Conservation (phyloP, 2,797 vertebrate genomes). For the Coreius guichenoti region DNA sequence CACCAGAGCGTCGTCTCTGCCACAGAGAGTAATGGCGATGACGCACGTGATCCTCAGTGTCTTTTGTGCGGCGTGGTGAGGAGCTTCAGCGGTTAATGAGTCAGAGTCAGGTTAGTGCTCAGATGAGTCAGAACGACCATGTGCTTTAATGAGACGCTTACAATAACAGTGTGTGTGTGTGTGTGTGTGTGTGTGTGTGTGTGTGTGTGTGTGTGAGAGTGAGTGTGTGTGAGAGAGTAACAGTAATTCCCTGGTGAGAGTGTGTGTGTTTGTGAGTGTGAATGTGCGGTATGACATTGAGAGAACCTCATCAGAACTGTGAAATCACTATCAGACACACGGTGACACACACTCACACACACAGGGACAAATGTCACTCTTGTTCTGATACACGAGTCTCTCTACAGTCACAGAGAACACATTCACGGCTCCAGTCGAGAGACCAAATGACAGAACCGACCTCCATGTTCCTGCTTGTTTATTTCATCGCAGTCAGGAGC, state of each 20-base stretch:
- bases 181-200: no score
- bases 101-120: no score
- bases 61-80: neutral
- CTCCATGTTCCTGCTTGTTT: neutral
- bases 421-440: neutral
- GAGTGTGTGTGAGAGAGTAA: slow-evolving; percentile 16
- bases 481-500: neutral
- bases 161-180: neutral
- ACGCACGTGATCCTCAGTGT: neutral
- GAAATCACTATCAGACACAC: slow-evolving; percentile 30
- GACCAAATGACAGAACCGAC: neutral
- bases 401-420: neutral
- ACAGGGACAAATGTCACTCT: neutral
- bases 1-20: neutral
- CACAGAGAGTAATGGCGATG: neutral
- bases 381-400: neutral
- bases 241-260: slow-evolving; percentile 50
- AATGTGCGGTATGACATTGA: slow-evolving; percentile 52
- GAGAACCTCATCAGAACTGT: slow-evolving; percentile 51
- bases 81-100: neutral
- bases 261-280: slow-evolving; percentile 40
- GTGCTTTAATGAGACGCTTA: neutral
- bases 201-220: slow-evolving; percentile 9
- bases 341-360: neutral
- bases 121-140: neutral